A percentile compares a stretch with the other conserved stretches of the same genome.
These are phyloP conservation scores for Periplaneta americana DNA, from an alignment of 1,140 invertebrate species.

Conservation along the genomic window DNA sequence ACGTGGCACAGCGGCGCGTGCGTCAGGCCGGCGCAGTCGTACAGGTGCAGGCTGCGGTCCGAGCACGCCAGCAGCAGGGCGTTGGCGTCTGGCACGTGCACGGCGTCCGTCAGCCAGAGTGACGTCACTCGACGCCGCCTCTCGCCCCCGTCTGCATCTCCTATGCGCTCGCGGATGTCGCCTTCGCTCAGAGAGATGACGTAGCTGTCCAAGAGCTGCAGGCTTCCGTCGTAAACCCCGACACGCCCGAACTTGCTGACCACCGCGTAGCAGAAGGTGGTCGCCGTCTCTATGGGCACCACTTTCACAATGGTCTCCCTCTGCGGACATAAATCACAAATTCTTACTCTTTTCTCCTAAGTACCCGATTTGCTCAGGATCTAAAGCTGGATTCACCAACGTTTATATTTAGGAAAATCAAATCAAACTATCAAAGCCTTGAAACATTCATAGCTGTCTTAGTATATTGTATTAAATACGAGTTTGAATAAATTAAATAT, in stretches of 20 bases:
- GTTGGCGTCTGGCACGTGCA: constrained; percentile 44
- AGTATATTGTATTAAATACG: no score
- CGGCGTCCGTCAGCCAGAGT: constrained; percentile 49
- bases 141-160: not conserved
- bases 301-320: constrained; percentile 46
- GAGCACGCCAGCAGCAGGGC: constrained; percentile 42
- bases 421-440: no score
- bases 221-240: constrained; percentile 43
- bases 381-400: no score
- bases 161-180: not conserved
- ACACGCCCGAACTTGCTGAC: constrained; percentile 46
- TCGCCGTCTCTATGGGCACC: constrained; percentile 41
- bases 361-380: no score
- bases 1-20: constrained; percentile 45
- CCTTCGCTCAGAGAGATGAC: constrained; percentile 24
- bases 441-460: no score
- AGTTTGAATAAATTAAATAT: no score
- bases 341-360: no score
- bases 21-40: constrained; percentile 42
- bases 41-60: constrained; percentile 45
- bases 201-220: constrained; percentile 42
- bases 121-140: not conserved
- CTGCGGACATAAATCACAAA: constrained; percentile 38
- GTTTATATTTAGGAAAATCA: no score
- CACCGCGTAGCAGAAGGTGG: constrained; percentile 47